Evolutionary conservation across 2,797 vertebrate species (phyloP).

Genomic region (Dryobates pubescens): DNA sequence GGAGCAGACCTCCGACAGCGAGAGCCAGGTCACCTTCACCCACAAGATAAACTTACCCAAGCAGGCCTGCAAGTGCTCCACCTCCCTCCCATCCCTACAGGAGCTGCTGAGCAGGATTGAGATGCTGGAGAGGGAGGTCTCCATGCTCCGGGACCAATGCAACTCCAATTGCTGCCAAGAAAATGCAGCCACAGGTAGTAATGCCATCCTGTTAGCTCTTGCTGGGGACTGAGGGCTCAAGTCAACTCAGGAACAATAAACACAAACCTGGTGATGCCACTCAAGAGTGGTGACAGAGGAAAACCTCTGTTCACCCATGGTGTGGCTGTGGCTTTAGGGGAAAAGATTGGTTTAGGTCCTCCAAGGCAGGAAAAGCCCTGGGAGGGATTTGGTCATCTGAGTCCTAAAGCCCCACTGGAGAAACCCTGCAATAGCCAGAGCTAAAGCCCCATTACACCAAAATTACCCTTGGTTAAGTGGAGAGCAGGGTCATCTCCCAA

Average conservation of each 20-base stretch:
- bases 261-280: not conserved
- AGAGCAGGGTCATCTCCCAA: not conserved
- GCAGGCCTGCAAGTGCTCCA: conserved; percentile 89
- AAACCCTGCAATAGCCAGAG: rapidly evolving
- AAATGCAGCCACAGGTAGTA: conserved; percentile 89
- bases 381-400: not conserved
- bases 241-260: not conserved
- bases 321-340: not conserved
- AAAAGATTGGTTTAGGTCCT: not conserved
- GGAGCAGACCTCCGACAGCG: conserved; percentile 90
- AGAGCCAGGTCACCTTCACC: conserved; percentile 95
- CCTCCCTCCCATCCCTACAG: conserved; percentile 83
- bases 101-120: conserved; percentile 92
- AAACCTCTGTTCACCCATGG: not conserved
- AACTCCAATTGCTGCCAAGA: conserved; percentile 90
- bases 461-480: not conserved
- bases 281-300: not conserved
- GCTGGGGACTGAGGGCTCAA: conserved; percentile 45
- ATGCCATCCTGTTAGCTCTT: conserved; percentile 22
- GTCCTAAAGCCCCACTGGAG: not conserved
- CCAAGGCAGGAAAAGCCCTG: not conserved
- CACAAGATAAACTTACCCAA: conserved; percentile 97
- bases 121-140: conserved; percentile 95
- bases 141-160: conserved; percentile 90
- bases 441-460: not conserved